Conservation (phyloP, 2,113 vertebrate genomes). For the Pterocles orientalis region DNA sequence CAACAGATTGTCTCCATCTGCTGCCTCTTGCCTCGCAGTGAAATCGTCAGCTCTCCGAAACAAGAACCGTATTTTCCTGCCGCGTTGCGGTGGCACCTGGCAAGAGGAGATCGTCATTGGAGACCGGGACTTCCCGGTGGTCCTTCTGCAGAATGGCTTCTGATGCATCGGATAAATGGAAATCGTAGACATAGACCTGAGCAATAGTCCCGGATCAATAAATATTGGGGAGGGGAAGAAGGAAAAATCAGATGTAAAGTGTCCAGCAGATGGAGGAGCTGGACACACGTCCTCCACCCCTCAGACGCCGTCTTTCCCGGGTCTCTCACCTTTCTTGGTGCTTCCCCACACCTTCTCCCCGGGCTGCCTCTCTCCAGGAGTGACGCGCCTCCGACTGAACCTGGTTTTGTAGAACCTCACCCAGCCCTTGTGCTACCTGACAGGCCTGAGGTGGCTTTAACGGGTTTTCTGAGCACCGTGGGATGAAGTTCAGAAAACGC, state of each 20-base stretch:
- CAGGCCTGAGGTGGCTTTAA: background rate
- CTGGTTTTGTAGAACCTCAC: background rate
- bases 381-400: accelerated
- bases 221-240: background rate
- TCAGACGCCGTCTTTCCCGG: background rate
- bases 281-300: too few species aligned
- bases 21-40: background rate
- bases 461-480: accelerated
- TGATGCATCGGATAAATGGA: background rate
- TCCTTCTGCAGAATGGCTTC: background rate
- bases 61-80: background rate
- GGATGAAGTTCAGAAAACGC: background rate
- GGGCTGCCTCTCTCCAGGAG: background rate
- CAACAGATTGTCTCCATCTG: slow-evolving; percentile 48
- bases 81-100: background rate
- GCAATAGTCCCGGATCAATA: background rate
- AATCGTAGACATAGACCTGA: accelerated
- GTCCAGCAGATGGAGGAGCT: background rate
- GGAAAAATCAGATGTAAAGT: background rate
- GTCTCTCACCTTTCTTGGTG: background rate
- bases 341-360: background rate
- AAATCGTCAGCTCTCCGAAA: background rate
- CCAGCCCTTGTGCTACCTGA: background rate
- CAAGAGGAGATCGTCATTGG: background rate
- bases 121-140: background rate